Conservation (phyloP, 2,797 vertebrate species). For the Pteropus rufus region DNA sequence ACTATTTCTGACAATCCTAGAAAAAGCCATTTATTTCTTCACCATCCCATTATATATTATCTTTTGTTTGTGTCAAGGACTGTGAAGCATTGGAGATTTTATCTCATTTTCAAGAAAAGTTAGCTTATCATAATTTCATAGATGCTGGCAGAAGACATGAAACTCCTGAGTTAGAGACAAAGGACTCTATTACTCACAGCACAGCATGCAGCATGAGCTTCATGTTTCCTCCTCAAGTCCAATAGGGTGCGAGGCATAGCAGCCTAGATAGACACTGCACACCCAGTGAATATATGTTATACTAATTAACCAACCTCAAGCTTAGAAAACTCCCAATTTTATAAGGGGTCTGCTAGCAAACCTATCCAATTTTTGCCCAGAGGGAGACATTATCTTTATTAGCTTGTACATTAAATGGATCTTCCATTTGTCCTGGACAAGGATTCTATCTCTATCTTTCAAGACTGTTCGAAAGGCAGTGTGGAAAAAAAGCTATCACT, state of each 20-base stretch:
- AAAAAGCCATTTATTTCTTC: not conserved
- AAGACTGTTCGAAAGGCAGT: not conserved
- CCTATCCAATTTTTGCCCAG: not conserved
- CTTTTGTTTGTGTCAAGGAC: not conserved
- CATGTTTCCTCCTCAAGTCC: not conserved
- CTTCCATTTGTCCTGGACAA: not conserved
- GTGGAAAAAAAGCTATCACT: not conserved
- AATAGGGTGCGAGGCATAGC: accelerated
- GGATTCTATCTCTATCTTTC: not conserved
- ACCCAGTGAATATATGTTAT: not conserved
- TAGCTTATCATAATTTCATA: not conserved
- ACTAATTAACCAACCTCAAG: not conserved
- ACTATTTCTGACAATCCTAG: not conserved
- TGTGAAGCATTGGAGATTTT: not conserved
- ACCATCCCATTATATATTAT: not conserved
- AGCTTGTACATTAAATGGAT: not conserved
- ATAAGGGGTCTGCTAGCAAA: not conserved
- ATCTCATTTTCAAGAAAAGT: not conserved
- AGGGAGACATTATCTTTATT: not conserved
- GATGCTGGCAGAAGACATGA: not conserved
- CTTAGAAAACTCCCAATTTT: not conserved
- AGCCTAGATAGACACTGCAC: not conserved
- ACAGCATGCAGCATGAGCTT: not conserved
- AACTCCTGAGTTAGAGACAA: not conserved
- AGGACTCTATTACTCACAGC: not conserved